Evolutionary conservation across 2,113 vertebrate genomes (phyloP), one percentile per base, ranked within the genome.

Genomic region (Cygnus atratus): DNA sequence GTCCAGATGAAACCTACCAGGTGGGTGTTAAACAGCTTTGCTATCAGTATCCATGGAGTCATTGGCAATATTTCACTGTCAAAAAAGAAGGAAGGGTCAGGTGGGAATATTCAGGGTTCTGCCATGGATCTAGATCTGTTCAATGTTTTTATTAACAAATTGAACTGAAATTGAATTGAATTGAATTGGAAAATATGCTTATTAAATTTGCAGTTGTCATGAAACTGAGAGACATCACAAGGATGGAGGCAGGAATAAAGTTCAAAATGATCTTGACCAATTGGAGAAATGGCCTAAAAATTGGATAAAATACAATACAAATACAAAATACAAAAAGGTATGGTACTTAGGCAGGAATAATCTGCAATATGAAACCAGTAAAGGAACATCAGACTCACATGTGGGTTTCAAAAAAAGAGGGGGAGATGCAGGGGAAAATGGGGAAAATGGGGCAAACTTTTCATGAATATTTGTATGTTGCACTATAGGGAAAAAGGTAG

Each of bases 71-170:
- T 84, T 84, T 94, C 68, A 81, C 43, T 75, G 55, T 88, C 76
- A 87, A 61, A 87, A 90, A 54, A 84, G 61, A 82, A 91, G 33
- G 52, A 92, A 89, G 37, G 25, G 65, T 75, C 61, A 63, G 80
- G 29, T 81, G 73, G 50, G 24, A 94, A 92, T 74, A 77, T 37
- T 22, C 24, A 62, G 26, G 6, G 9, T 63, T 78, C 65, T 87
- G 92, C 84, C 73, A 74, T 6, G 8, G 22, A 25, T 75, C 73
- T 92, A 87, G 57, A 39, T 87, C 92, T 93, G 91, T 91, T 96
- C 86, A 88, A 37, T 91, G 73, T 94, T 95, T 96, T 93, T 87
- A 95, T 95, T 94, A 97, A 87, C 46, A 91, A 92, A 97, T 92
- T 92, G 94, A 94, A 75, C 6, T 48, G 57, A 78, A 95, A 97